These are phyloP conservation scores for Lacerta bilineata DNA, from an alignment of 2,797 vertebrate species.

Conservation along the genomic window DNA sequence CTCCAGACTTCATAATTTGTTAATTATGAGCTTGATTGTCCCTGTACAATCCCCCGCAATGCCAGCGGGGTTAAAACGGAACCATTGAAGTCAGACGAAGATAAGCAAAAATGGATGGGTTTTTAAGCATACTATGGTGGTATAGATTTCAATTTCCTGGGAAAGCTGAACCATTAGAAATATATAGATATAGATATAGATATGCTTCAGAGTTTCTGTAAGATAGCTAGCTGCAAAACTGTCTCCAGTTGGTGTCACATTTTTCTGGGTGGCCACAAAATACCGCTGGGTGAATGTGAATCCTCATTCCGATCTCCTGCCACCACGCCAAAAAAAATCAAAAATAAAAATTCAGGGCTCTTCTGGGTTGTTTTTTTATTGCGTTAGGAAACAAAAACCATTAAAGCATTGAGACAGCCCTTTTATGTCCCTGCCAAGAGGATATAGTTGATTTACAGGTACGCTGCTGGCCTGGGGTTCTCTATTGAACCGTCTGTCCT, in stretches of 20 bases:
- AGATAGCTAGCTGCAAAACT: slow-evolving; percentile 35
- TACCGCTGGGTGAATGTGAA: slow-evolving; percentile 52
- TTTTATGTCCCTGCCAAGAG: slow-evolving; percentile 94
- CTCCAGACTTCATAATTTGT: slow-evolving; percentile 38
- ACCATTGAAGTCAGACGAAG: slow-evolving; percentile 40
- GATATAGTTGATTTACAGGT: slow-evolving; percentile 83
- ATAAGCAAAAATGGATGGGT: slow-evolving; percentile 13
- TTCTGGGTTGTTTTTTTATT: slow-evolving; percentile 86
- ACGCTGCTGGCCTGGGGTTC: slow-evolving; percentile 85
- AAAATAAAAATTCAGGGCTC: slow-evolving; percentile 80
- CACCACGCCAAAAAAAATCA: slow-evolving; percentile 62
- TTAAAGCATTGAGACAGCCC: slow-evolving; percentile 95
- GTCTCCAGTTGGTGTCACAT: slow-evolving; percentile 26
- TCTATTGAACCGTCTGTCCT: slow-evolving; percentile 51
- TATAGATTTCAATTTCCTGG: slow-evolving; percentile 63
- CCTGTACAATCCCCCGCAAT: slow-evolving; percentile 60
- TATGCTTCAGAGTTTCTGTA: slow-evolving; percentile 34
- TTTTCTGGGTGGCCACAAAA: slow-evolving; percentile 41
- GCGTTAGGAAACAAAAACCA: slow-evolving; percentile 91
- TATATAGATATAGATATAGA: neutral
- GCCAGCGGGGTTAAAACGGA: slow-evolving; percentile 59
- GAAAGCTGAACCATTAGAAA: slow-evolving; percentile 42
- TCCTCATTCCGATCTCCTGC: slow-evolving; percentile 46
- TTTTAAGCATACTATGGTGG: slow-evolving; percentile 54
- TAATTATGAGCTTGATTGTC: slow-evolving; percentile 41